Evolutionary conservation across 2,113 vertebrate genomes (phyloP).

Genomic region (Nannospalax galili): DNA sequence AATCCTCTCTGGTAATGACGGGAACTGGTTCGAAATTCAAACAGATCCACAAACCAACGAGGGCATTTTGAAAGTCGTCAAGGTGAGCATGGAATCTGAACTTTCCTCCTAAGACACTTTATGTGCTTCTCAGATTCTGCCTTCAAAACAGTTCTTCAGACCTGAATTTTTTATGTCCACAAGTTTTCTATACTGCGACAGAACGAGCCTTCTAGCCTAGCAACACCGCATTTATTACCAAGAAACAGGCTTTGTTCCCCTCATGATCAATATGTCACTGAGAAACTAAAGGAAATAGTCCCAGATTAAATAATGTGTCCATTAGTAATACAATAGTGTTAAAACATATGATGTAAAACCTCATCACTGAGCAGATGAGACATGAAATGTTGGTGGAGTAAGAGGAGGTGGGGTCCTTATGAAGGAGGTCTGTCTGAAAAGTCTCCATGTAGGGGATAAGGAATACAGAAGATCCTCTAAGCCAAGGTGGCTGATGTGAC

Average conservation of each 20-base stretch:
- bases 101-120: conserved; percentile 28
- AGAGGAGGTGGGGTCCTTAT: neutral
- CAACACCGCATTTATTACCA: neutral
- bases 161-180: neutral
- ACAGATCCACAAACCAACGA: conserved; percentile 93
- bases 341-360: neutral
- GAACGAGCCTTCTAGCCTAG: neutral
- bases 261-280: neutral
- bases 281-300: neutral
- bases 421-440: neutral
- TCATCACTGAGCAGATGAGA: neutral
- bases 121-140: neutral
- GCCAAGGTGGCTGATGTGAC: neutral
- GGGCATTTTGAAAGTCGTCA: conserved; percentile 91
- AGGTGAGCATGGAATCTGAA: conserved; percentile 84
- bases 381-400: neutral
- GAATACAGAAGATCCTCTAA: neutral
- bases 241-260: neutral
- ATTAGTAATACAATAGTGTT: neutral
- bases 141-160: neutral
- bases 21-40: conserved; percentile 90
- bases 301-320: neutral
- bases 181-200: neutral
- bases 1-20: conserved; percentile 94
- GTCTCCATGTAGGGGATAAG: neutral